Conservation (phyloP, 2,797 vertebrate genomes). For the Champsocephalus esox region DNA sequence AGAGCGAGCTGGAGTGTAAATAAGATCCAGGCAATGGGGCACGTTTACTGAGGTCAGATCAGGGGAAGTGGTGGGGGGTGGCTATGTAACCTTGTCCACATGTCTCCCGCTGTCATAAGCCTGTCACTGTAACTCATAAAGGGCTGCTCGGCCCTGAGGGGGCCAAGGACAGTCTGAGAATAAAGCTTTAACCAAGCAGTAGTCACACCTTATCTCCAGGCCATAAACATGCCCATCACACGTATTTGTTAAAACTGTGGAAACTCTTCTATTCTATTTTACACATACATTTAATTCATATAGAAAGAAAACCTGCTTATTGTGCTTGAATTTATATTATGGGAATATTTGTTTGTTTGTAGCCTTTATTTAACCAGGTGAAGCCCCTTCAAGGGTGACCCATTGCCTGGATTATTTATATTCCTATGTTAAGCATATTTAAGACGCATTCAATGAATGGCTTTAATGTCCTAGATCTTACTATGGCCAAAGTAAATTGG, state of each 20-base stretch:
- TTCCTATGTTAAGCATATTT: background rate
- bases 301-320: background rate
- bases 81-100: constrained; percentile 81
- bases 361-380: no score
- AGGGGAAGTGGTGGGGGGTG: constrained; percentile 75
- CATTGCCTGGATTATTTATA: background rate
- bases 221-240: constrained; percentile 13
- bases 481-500: background rate
- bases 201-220: constrained; percentile 44
- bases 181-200: constrained; percentile 62
- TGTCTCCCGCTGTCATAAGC: constrained; percentile 75
- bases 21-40: constrained; percentile 82
- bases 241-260: constrained; percentile 15
- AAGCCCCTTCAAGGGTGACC: no score
- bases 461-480: background rate
- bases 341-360: background rate
- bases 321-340: background rate
- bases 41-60: constrained; percentile 86
- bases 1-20: constrained; percentile 81
- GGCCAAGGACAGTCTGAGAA: constrained; percentile 78
- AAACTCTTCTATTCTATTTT: background rate
- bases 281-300: background rate
- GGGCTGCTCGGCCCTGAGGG: constrained; percentile 64
- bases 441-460: background rate
- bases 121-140: constrained; percentile 85